Conservation (phyloP, 2,113 vertebrate genomes). For the Electrona antarctica region DNA sequence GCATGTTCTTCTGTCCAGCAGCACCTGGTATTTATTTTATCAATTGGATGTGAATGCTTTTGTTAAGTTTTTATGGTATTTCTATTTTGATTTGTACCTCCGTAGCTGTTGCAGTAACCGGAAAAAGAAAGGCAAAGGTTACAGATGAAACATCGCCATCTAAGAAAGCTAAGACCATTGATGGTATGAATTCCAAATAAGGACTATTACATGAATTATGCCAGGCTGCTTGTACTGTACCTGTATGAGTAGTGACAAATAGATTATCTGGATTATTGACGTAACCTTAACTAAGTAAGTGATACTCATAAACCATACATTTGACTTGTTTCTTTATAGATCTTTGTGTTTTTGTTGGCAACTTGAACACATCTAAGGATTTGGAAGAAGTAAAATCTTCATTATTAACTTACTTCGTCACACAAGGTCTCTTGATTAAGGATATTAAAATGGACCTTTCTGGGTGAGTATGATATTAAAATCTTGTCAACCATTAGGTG, state of each 20-base stretch:
- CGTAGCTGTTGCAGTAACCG: constrained; percentile 27
- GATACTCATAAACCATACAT: background rate
- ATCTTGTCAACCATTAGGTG: too few relatives aligned
- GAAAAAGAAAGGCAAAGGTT: constrained; percentile 43
- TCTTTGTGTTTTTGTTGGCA: constrained; percentile 63
- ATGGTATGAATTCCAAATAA: constrained; percentile 42
- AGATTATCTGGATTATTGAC: background rate
- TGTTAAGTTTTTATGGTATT: too few relatives aligned
- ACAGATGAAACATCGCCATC: constrained; percentile 4
- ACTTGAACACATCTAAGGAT: constrained; percentile 60
- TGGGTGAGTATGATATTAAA: constrained; percentile 37
- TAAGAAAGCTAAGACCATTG: constrained; percentile 58
- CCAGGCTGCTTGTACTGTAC: too few relatives aligned
- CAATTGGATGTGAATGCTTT: too few relatives aligned
- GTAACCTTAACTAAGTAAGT: background rate
- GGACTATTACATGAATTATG: background rate
- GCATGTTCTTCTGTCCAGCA: too few relatives aligned
- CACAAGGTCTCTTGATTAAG: constrained; percentile 57
- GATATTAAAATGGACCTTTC: constrained; percentile 53
- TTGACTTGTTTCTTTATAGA: constrained; percentile 41
- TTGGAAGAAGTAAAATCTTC: constrained; percentile 50
- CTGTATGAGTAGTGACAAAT: background rate
- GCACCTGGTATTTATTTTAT: too few relatives aligned
- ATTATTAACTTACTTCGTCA: constrained; percentile 51
- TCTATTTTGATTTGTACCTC: too few relatives aligned